phyloP scores from a whole-genome alignment of 2,113 vertebrate genomes.

The Stegastes partitus region DNA sequence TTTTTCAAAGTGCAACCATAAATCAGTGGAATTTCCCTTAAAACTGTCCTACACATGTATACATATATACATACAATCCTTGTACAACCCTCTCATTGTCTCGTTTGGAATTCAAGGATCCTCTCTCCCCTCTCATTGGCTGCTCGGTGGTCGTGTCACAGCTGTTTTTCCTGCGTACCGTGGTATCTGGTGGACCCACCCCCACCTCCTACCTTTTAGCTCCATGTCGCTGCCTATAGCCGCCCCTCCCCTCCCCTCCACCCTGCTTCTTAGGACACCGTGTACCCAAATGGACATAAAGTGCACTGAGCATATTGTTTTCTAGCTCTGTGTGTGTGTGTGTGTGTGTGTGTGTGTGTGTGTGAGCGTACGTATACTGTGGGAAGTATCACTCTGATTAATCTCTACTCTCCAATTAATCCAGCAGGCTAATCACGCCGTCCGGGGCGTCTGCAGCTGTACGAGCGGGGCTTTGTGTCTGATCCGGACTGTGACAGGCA shows the following conservation, averaged over 20 bases:
- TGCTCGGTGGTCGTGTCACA: too few species aligned
- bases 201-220: neutral
- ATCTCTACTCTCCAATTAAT: neutral
- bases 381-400: too few species aligned
- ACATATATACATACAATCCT: too few species aligned
- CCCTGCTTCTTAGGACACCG: slow-evolving; percentile 37
- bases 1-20: too few species aligned
- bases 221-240: slow-evolving; percentile 35
- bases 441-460: neutral
- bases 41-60: too few species aligned
- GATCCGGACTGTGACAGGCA: neutral
- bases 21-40: too few species aligned
- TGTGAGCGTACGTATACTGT: too few species aligned
- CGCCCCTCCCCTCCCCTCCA: neutral
- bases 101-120: too few species aligned
- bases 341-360: neutral
- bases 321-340: neutral
- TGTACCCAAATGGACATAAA: slow-evolving; percentile 47
- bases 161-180: too few species aligned
- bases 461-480: slow-evolving; percentile 12
- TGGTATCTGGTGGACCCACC: too few species aligned
- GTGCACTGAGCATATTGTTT: slow-evolving; percentile 43
- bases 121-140: too few species aligned
- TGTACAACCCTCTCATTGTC: too few species aligned
- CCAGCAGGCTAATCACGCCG: slow-evolving; percentile 26